A percentile compares a stretch with the other conserved stretches of the same genome.
These are phyloP conservation scores for Bombus waltoni DNA, from an alignment of 1,140 invertebrate species.

Conservation along the genomic window DNA sequence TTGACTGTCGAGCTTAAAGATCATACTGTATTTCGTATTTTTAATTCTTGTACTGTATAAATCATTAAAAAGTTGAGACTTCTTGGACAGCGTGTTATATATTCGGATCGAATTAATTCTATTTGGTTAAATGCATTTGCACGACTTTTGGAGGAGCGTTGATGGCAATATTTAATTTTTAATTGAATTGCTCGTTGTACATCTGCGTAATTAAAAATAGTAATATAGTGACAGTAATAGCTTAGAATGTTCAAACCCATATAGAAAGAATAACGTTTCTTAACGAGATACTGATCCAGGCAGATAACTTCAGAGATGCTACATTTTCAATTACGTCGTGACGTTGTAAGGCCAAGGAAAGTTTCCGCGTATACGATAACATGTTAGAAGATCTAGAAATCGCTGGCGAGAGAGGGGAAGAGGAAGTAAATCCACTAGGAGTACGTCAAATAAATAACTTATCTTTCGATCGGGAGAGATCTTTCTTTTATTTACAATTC, in stretches of 20 bases:
- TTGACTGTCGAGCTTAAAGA: background rate
- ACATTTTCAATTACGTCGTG: background rate
- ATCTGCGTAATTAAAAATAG: background rate
- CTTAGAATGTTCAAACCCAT: no score
- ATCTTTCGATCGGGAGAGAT: background rate
- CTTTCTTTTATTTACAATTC: fast-evolving
- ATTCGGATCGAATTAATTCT: fast-evolving
- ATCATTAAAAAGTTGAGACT: background rate
- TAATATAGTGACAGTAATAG: no score
- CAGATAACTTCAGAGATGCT: background rate
- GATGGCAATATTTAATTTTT: background rate
- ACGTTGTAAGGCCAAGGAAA: background rate
- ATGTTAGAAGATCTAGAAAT: background rate
- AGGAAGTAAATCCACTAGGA: constrained; percentile 36
- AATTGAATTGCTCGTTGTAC: background rate
- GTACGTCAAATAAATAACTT: background rate
- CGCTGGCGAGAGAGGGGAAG: constrained; percentile 33
- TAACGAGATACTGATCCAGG: no score
- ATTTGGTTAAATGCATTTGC: background rate
- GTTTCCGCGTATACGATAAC: background rate
- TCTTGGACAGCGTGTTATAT: background rate
- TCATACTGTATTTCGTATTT: constrained; percentile 1
- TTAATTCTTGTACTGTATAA: background rate
- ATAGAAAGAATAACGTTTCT: background rate
- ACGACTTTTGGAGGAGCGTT: fast-evolving